These are phyloP conservation scores for Phocoena phocoena DNA, from an alignment of 2,113 vertebrate species.

Conservation along the genomic window DNA sequence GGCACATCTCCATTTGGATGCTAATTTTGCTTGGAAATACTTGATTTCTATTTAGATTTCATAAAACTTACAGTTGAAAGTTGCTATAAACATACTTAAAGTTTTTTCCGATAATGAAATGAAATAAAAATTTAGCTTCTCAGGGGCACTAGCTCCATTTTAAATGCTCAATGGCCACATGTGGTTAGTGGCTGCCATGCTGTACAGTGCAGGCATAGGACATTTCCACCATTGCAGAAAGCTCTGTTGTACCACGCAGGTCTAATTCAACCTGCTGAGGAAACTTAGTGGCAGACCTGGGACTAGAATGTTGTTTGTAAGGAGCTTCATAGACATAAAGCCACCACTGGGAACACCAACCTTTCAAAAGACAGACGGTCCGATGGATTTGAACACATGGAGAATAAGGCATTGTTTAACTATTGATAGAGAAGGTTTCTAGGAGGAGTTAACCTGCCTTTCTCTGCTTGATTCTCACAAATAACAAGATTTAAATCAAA, in stretches of 20 bases:
- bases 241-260: not conserved
- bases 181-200: not conserved
- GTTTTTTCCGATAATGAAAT: not conserved
- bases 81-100: not conserved
- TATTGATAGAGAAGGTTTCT: not conserved
- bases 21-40: not conserved
- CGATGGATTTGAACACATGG: not conserved
- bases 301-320: not conserved
- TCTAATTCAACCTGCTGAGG: not conserved
- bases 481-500: not conserved
- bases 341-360: not conserved
- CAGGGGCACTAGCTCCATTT: not conserved
- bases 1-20: not conserved
- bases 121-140: not conserved
- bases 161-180: not conserved
- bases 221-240: not conserved
- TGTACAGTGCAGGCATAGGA: not conserved
- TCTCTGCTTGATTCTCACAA: not conserved
- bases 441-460: not conserved
- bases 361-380: not conserved
- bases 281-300: not conserved
- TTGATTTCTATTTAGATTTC: conserved; percentile 7
- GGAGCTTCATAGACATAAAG: not conserved
- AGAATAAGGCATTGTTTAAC: not conserved
- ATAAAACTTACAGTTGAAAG: conserved; percentile 14